Conservation (phyloP, 2,888 invertebrate species). For the Troglohyphantes excavatus region DNA sequence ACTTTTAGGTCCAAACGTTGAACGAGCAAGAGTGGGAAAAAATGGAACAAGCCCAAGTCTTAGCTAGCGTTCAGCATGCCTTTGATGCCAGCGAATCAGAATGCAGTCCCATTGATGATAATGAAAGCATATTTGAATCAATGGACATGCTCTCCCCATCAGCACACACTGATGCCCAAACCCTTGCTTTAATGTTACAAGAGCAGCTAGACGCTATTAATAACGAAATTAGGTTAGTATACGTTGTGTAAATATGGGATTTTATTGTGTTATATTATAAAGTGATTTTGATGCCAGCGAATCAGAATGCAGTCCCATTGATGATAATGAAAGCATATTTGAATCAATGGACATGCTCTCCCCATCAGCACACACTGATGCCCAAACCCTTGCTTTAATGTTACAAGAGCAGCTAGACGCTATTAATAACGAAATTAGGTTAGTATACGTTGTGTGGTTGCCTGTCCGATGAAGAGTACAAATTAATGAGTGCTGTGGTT, state of each 20-base stretch:
- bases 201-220: slow-evolving; percentile 99
- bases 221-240: slow-evolving; percentile 91
- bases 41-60: slow-evolving; percentile 89
- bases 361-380: slow-evolving; percentile 90
- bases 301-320: slow-evolving; percentile 83
- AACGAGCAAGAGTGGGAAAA: slow-evolving; percentile 93
- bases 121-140: slow-evolving; percentile 89
- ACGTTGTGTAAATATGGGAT: not conserved
- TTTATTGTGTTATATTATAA: too few species aligned
- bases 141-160: slow-evolving; percentile 88
- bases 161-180: slow-evolving; percentile 95
- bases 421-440: slow-evolving; percentile 98
- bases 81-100: slow-evolving; percentile 90
- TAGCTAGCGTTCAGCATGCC: slow-evolving; percentile 95
- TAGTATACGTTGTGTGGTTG: not conserved
- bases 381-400: slow-evolving; percentile 98
- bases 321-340: slow-evolving; percentile 90
- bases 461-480: too few species aligned
- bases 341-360: slow-evolving; percentile 88
- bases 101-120: slow-evolving; percentile 86
- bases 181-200: slow-evolving; percentile 98
- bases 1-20: slow-evolving; percentile 72
- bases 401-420: slow-evolving; percentile 99
- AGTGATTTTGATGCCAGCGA: slow-evolving; percentile 92
- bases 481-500: too few species aligned